These are phyloP conservation scores for Pseudanteris insignis DNA, from an alignment of 2,888 invertebrate genomes.

Conservation along the genomic window DNA sequence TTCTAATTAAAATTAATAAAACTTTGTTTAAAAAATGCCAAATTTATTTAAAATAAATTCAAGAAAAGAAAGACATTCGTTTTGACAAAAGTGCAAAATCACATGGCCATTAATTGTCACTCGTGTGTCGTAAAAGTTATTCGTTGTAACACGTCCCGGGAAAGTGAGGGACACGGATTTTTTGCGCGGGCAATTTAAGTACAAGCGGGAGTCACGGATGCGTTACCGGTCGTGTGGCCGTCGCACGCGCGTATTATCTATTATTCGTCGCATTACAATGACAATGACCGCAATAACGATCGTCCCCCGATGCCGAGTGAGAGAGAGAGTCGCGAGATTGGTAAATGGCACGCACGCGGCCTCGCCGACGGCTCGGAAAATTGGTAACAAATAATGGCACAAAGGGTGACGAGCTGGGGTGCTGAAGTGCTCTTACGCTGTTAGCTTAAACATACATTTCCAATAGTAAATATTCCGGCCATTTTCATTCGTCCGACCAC, in stretches of 20 bases:
- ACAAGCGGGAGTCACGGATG: slow-evolving; percentile 43
- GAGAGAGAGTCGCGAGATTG: slow-evolving; percentile 38
- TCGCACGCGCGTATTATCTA: slow-evolving; percentile 53
- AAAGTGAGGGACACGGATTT: slow-evolving; percentile 33
- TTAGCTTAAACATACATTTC: slow-evolving; percentile 35
- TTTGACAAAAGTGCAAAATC: background rate
- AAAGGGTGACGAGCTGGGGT: slow-evolving; percentile 41
- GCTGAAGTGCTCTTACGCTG: slow-evolving; percentile 38
- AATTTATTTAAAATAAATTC: no score
- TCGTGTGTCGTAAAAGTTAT: slow-evolving; percentile 8
- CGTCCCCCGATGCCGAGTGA: slow-evolving; percentile 41
- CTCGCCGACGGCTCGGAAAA: slow-evolving; percentile 65
- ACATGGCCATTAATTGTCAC: slow-evolving; percentile 1
- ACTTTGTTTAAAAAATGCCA: no score
- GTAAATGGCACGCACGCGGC: slow-evolving; percentile 45
- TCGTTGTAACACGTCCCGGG: slow-evolving; percentile 26
- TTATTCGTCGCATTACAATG: slow-evolving; percentile 60
- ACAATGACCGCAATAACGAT: slow-evolving; percentile 63
- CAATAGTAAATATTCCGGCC: slow-evolving; percentile 16
- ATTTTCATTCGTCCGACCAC: slow-evolving; percentile 8
- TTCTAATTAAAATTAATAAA: no score
- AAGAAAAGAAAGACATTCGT: no score
- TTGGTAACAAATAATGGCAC: slow-evolving; percentile 63
- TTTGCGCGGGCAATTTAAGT: slow-evolving; percentile 26
- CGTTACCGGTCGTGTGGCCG: slow-evolving; percentile 53